Evolutionary conservation across 2,797 vertebrate genomes (phyloP).

Genomic region (Heterohyrax brucei): DNA sequence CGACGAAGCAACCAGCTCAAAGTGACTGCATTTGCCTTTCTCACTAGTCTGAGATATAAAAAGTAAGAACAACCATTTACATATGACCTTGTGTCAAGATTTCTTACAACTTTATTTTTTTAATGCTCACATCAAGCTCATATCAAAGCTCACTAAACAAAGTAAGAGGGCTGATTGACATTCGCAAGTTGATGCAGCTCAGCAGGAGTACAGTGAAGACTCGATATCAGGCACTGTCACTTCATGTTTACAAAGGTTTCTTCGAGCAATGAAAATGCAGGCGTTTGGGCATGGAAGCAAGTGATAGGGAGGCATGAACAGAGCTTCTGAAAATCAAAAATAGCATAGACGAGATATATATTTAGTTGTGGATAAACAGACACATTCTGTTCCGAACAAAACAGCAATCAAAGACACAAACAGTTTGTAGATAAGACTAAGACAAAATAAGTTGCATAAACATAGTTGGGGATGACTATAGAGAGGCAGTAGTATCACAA

Average conservation of each 20-base stretch:
- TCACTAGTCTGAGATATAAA: not conserved
- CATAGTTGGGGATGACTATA: not conserved
- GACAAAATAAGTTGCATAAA: not conserved
- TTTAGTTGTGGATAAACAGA: not conserved
- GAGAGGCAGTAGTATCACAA: not conserved
- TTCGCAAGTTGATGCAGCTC: not conserved
- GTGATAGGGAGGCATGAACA: not conserved
- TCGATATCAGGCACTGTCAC: not conserved
- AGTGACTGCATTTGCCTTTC: not conserved
- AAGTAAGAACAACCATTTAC: not conserved
- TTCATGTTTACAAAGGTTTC: not conserved
- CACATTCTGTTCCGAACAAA: not conserved
- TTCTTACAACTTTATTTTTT: not conserved
- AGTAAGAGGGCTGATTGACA: constrained; percentile 11
- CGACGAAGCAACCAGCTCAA: not conserved
- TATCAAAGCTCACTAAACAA: not conserved
- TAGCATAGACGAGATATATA: not conserved
- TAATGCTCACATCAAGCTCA: not conserved
- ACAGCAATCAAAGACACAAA: not conserved
- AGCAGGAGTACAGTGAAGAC: not conserved
- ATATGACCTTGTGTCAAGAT: not conserved
- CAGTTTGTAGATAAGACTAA: not conserved
- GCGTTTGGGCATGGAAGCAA: not conserved
- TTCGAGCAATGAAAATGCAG: not conserved
- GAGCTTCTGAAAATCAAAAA: not conserved